Percentiles rank a stretch among this genome's conserved stretches.
Conservation (phyloP, 1,140 invertebrate genomes). For the Drosophila kohkoa region DNA sequence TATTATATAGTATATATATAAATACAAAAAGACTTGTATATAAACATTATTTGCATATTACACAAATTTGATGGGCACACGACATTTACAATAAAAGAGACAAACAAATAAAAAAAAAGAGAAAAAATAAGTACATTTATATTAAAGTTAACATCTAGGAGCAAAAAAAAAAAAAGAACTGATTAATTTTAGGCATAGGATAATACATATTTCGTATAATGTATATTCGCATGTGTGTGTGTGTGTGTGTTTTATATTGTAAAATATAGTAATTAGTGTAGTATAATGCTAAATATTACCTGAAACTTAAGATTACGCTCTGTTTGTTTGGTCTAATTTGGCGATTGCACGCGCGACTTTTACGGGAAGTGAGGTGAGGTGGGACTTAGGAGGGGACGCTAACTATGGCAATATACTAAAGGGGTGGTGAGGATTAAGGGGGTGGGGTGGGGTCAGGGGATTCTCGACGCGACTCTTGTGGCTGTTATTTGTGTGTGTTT, state of each 20-base stretch:
- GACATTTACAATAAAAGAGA: conserved; percentile 28
- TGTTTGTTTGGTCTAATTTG: conserved; percentile 72
- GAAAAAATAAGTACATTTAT: conserved; percentile 27
- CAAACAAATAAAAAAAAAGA: conserved; percentile 13
- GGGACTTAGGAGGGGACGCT: too few species aligned
- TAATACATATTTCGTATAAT: conserved; percentile 15
- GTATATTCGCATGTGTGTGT: conserved; percentile 6
- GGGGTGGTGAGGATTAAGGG: neutral
- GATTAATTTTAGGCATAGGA: conserved; percentile 20
- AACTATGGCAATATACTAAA: conserved; percentile 16
- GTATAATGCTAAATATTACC: conserved; percentile 48
- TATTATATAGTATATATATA: neutral
- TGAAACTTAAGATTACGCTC: conserved; percentile 78
- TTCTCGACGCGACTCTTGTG: conserved; percentile 6
- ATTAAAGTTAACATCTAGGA: conserved; percentile 21
- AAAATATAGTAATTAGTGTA: conserved; percentile 1
- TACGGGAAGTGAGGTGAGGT: neutral
- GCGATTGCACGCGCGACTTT: conserved; percentile 22
- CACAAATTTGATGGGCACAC: conserved; percentile 27
- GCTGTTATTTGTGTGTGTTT: neutral
- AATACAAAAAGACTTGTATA: conserved; percentile 13
- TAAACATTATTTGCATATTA: conserved; percentile 13
- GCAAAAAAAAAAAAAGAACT: conserved; percentile 22
- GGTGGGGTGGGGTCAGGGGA: neutral
- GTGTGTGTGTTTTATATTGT: neutral